These are phyloP conservation scores for Cataglyphis rosenhaueri DNA, from an alignment of 2,888 invertebrate species.

Conservation along the genomic window DNA sequence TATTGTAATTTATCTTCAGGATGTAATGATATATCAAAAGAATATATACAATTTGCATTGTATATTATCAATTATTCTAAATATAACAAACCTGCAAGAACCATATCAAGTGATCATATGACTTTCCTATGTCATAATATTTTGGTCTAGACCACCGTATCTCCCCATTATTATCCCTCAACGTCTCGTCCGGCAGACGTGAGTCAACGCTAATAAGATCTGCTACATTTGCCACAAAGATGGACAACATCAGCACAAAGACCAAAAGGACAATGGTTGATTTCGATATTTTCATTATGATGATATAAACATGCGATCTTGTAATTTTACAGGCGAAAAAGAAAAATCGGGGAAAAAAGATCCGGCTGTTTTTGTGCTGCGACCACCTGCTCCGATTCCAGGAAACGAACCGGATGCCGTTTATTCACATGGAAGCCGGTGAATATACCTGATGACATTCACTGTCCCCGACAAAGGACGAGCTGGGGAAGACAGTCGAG, in stretches of 20 bases:
- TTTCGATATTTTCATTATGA: conserved; percentile 88
- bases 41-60: neutral
- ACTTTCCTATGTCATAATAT: conserved; percentile 86
- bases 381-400: neutral
- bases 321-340: neutral
- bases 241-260: conserved; percentile 89
- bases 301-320: neutral
- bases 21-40: neutral
- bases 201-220: conserved; percentile 89
- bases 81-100: conserved; percentile 89
- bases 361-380: neutral
- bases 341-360: neutral
- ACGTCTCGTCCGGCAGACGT: conserved; percentile 70
- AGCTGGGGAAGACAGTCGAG: neutral
- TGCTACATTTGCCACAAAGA: conserved; percentile 90
- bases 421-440: neutral
- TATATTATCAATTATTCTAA: neutral
- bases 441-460: neutral
- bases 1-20: neutral
- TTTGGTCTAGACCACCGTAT: conserved; percentile 73
- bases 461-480: neutral
- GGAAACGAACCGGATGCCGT: neutral
- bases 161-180: conserved; percentile 53
- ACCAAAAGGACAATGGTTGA: conserved; percentile 88
- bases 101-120: conserved; percentile 89